Conservation (phyloP, 2,113 vertebrate genomes). For the Psettodes erumei region DNA sequence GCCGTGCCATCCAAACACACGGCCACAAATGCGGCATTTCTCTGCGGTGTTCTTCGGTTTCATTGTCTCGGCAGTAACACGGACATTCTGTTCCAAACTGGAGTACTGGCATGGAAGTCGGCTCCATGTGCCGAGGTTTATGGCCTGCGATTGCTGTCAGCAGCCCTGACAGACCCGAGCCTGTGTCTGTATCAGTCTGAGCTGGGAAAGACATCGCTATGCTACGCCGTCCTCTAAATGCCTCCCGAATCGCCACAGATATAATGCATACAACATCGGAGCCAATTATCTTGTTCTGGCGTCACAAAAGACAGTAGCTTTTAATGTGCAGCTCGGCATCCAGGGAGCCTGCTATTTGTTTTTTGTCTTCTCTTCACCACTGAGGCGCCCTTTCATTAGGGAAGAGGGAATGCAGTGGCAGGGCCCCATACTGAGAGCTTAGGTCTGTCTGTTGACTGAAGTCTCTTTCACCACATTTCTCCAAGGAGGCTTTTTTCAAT, state of each 20-base stretch:
- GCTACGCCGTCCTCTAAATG: slow-evolving; percentile 10
- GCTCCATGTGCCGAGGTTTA: no score
- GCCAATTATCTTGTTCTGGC: slow-evolving; percentile 34
- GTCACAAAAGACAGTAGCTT: slow-evolving; percentile 38
- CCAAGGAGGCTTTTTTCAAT: slow-evolving; percentile 21
- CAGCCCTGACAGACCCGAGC: not conserved
- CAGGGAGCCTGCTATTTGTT: slow-evolving; percentile 30
- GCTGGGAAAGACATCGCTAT: not conserved
- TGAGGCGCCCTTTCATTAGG: slow-evolving; percentile 42
- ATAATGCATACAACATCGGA: slow-evolving; percentile 16
- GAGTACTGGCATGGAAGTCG: not conserved
- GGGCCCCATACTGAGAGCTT: slow-evolving; percentile 60
- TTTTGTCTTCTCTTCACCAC: slow-evolving; percentile 23
- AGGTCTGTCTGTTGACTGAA: slow-evolving; percentile 49
- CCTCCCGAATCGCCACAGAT: slow-evolving; percentile 8
- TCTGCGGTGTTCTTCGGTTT: not conserved
- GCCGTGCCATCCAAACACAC: not conserved
- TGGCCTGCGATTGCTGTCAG: not conserved
- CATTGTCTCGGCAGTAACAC: not conserved
- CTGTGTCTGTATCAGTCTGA: not conserved
- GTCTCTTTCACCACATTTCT: slow-evolving; percentile 49
- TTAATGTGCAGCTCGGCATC: slow-evolving; percentile 27
- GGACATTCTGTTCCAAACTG: not conserved
- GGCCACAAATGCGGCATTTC: not conserved
- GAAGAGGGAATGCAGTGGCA: slow-evolving; percentile 27